Evolutionary conservation across 2,888 invertebrate genomes (phyloP), one percentile per base, ranked within the genome.

Genomic region (Exephanes ischioxanthus): DNA sequence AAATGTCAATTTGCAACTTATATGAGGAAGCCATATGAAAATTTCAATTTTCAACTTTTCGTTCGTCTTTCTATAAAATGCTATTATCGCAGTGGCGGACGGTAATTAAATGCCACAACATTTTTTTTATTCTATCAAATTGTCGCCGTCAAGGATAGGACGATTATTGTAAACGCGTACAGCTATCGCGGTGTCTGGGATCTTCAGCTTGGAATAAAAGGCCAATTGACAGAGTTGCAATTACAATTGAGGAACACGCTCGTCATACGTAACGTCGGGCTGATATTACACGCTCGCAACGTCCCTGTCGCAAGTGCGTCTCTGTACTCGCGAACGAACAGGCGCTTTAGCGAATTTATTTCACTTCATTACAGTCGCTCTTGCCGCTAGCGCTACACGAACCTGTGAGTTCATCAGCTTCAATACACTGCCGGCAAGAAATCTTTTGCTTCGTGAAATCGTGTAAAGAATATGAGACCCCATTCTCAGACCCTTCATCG

Each of bases 401-500:
- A 98, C 98, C 96, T 98, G 98, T 66, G 96, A 96, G 92, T 98
- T 97, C 95, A 97, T 97, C 91, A 99, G 96, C 92, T 97, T 97
- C 30, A 99, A 94, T 45, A 97, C 97, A 94, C 98, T 97, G 37
- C 97, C 98, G 5, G 98, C 97, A 89, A 97, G 95, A 94, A 97
- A 98, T 86, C 98, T 95, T 90, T 97, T 97, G 91, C 96, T 97
- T 84, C 98, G 95, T 2, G 97, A 96, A n/a, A 98, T 85, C 77
- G 96, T 94, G 92, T 98, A 97, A 14, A 98, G 94, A 3, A 96
- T 90, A 91, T 96, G 96, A 11, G 97, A 95, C 45, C 95, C 96
- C n/a, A 95, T 92, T 91, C 96, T 96, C 73, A 97, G 94, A 33
- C 95, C 96, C 94, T 95, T 97, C 94, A 97, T 95, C 4, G 95